A percentile compares a stretch with the other conserved stretches of the same genome.
phyloP scores from a whole-genome alignment of 2,888 invertebrate species.

The Sycophila texana region DNA sequence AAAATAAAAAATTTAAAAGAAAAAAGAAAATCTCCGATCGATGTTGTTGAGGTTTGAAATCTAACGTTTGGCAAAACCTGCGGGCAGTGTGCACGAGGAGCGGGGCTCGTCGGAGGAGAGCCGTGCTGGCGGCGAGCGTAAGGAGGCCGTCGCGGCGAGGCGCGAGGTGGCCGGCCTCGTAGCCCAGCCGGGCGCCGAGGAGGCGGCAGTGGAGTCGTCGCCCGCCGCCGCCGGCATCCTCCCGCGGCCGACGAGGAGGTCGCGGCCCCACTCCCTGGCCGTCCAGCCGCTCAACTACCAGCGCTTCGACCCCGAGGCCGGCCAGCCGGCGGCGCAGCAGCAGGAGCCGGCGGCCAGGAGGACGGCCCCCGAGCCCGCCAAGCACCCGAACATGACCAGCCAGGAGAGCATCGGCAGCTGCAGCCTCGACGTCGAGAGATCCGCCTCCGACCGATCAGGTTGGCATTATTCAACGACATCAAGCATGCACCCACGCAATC shows the following conservation, averaged over 20 bases:
- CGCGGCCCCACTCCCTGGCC: constrained; percentile 71
- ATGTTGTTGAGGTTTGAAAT: not conserved
- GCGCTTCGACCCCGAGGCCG: constrained; percentile 69
- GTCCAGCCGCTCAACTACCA: constrained; percentile 73
- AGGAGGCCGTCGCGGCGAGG: constrained; percentile 55
- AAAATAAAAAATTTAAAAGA: not conserved
- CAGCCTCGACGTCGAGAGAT: constrained; percentile 88
- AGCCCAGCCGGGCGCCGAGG: constrained; percentile 54
- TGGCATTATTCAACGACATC: constrained; percentile 59
- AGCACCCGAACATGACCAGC: constrained; percentile 69
- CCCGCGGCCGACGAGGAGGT: constrained; percentile 60
- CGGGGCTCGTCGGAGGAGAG: constrained; percentile 64
- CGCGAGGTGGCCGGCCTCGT: constrained; percentile 71
- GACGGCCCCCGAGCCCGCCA: constrained; percentile 4
- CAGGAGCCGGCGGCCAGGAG: constrained; percentile 5
- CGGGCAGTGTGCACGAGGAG: constrained; percentile 72
- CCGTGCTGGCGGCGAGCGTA: constrained; percentile 35
- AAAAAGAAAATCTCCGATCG: not conserved
- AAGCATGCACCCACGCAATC: not conserved
- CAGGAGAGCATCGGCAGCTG: constrained; percentile 91
- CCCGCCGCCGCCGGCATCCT: constrained; percentile 54
- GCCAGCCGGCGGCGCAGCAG: constrained; percentile 52
- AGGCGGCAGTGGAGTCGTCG: constrained; percentile 47
- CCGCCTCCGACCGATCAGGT: constrained; percentile 75
- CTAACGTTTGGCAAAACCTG: constrained; percentile 33